Conservation (phyloP, 2,113 vertebrate species). For the human (Homo sapiens) region DNA sequence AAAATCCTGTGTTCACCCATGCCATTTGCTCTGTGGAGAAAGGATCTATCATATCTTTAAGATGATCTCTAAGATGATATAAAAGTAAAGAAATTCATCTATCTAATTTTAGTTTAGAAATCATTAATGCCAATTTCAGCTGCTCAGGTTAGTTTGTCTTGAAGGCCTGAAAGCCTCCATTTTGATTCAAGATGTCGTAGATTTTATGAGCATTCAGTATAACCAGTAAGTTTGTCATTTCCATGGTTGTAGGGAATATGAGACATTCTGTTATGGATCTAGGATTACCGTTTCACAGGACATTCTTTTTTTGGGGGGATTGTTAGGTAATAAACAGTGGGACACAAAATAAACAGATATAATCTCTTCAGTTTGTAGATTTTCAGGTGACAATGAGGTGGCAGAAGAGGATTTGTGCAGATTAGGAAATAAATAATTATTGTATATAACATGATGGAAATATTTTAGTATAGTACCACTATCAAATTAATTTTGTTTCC, state of each 20-base stretch:
- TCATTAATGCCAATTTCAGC: not conserved
- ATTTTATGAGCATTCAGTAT: not conserved
- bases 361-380: slow-evolving; percentile 19
- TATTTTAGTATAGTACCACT: not conserved
- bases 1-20: slow-evolving; percentile 65
- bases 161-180: not conserved
- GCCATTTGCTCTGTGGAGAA: slow-evolving; percentile 3
- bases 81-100: slow-evolving; percentile 23
- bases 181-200: not conserved
- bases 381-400: not conserved
- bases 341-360: slow-evolving; percentile 27
- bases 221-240: not conserved
- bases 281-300: not conserved
- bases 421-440: slow-evolving; percentile 4
- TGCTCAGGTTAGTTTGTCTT: slow-evolving; percentile 2
- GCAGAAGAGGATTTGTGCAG: not conserved
- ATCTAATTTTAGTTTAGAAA: slow-evolving; percentile 52
- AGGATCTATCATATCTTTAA: not conserved
- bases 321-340: not conserved
- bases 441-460: not conserved
- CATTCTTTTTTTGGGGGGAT: not conserved
- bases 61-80: not conserved
- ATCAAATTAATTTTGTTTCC: slow-evolving; percentile 35
- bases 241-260: not conserved
- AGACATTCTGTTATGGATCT: not conserved